A percentile compares a stretch with the other conserved stretches of the same genome.
phyloP scores from a whole-genome alignment of 2,113 vertebrate genomes.

The Neoarius graeffei region DNA sequence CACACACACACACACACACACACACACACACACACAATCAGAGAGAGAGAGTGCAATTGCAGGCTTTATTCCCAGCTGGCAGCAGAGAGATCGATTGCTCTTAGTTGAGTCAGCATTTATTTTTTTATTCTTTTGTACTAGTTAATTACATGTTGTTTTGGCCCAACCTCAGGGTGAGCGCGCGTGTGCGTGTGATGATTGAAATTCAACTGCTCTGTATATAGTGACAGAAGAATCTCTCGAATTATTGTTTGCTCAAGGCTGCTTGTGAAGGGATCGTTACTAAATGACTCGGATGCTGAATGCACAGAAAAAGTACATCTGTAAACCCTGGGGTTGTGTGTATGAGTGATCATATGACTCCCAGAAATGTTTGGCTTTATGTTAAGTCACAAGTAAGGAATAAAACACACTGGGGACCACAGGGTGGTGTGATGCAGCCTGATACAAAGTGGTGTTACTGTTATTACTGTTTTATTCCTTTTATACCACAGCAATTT shows the following conservation, averaged over 20 bases:
- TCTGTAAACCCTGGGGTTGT: neutral
- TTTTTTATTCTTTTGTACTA: conserved; percentile 35
- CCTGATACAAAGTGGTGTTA: neutral
- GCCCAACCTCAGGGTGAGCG: conserved; percentile 40
- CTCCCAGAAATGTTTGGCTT: neutral
- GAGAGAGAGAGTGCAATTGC: neutral
- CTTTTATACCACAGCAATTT: neutral
- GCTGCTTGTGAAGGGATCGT: neutral
- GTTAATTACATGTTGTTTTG: conserved; percentile 63
- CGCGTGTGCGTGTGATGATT: neutral
- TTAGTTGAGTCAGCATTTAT: conserved; percentile 62
- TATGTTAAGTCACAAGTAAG: neutral
- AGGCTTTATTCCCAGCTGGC: conserved; percentile 4
- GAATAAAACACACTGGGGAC: neutral
- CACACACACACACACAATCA: conserved; percentile 28
- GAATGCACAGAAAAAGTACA: neutral
- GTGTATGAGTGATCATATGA: neutral
- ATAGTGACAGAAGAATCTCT: neutral
- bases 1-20: conserved; percentile 27
- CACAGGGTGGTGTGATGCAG: neutral
- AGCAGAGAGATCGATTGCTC: conserved; percentile 58
- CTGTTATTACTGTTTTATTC: neutral
- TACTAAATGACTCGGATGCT: neutral
- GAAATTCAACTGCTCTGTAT: neutral
- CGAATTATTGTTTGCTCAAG: neutral